Evolutionary conservation across 2,888 invertebrate species (phyloP).

Genomic region (Erpobdella octoculata): DNA sequence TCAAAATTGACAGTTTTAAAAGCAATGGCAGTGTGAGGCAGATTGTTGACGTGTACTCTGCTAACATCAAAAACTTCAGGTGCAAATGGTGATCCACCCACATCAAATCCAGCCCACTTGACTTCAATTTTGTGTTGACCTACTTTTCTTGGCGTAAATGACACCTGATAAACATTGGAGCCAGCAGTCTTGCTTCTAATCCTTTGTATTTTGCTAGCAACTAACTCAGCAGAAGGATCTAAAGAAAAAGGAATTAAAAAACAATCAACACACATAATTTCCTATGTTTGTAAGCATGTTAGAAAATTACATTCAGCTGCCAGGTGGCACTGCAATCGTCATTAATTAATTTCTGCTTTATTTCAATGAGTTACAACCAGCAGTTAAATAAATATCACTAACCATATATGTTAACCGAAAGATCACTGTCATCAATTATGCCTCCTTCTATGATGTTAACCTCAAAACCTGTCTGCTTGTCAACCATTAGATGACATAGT

Average conservation of each 20-base stretch:
- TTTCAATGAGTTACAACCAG: not conserved
- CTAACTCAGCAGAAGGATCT: not conserved
- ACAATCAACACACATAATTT: not conserved
- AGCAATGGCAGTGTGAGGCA: not conserved
- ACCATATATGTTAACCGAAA: conserved; percentile 18
- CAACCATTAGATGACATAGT: not conserved
- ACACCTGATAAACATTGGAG: not conserved
- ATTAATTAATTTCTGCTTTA: not conserved
- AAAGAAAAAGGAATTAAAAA: not conserved
- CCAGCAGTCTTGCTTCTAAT: not conserved
- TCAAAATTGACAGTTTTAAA: not conserved
- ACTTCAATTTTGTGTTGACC: conserved; percentile 47
- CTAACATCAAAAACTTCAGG: conserved; percentile 77
- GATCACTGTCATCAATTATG: not conserved
- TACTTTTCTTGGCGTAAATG: not conserved
- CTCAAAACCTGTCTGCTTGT: not conserved
- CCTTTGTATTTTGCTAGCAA: not conserved
- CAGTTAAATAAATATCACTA: not conserved
- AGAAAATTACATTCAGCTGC: too few relatives aligned
- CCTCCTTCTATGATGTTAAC: not conserved
- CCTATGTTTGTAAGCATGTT: too few relatives aligned
- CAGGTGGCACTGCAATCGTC: too few relatives aligned
- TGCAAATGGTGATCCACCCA: conserved; percentile 94
- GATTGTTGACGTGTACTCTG: not conserved
- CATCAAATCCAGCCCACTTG: conserved; percentile 92